These are phyloP conservation scores for Mythimna vitellina DNA, from an alignment of 2,888 invertebrate genomes.

Conservation along the genomic window DNA sequence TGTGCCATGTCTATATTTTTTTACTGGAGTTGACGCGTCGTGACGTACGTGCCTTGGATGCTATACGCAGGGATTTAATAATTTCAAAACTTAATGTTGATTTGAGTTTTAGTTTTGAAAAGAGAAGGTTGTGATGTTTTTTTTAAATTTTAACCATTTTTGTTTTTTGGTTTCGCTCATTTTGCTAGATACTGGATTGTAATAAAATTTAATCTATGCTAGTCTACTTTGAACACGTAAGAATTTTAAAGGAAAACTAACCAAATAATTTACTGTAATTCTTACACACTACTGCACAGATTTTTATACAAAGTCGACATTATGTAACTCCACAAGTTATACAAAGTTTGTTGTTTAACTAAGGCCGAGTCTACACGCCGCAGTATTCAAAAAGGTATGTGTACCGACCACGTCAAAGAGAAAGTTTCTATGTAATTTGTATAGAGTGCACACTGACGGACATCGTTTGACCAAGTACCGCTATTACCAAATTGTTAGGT, in stretches of 20 bases:
- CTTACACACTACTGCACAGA: background rate
- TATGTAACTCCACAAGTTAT: slow-evolving; percentile 39
- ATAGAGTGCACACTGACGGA: slow-evolving; percentile 58
- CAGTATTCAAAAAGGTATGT: slow-evolving; percentile 67
- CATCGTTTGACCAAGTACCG: slow-evolving; percentile 44
- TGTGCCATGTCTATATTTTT: background rate
- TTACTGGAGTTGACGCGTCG: background rate
- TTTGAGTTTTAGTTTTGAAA: background rate
- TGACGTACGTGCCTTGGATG: background rate
- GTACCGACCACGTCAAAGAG: slow-evolving; percentile 73
- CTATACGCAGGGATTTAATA: background rate
- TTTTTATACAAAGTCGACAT: slow-evolving; percentile 39
- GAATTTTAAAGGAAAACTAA: background rate
- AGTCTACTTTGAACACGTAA: too few relatives aligned
- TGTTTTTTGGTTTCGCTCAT: background rate
- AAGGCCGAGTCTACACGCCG: slow-evolving; percentile 60
- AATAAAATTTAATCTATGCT: too few relatives aligned
- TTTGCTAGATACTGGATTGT: background rate
- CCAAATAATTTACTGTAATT: background rate
- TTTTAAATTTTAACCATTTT: background rate
- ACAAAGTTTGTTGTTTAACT: slow-evolving; percentile 62
- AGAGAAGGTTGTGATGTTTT: background rate
- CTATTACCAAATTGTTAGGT: slow-evolving; percentile 45
- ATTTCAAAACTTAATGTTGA: background rate
- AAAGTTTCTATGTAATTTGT: slow-evolving; percentile 76